These are phyloP conservation scores for Ypsolopha scabrella DNA, from an alignment of 2,888 invertebrate species.

Conservation along the genomic window DNA sequence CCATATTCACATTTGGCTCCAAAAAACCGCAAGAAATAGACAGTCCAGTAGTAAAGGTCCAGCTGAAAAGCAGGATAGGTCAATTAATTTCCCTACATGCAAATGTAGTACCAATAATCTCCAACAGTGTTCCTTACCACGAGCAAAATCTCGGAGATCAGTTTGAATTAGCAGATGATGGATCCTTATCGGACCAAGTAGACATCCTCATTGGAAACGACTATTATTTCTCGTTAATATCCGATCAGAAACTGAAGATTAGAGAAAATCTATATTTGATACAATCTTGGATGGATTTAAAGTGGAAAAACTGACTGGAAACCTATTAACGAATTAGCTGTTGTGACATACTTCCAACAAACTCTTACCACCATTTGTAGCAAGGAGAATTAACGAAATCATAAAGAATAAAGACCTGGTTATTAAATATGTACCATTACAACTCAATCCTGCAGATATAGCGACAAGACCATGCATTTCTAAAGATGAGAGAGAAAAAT, in stretches of 20 bases:
- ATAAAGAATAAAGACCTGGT: neutral
- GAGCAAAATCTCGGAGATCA: neutral
- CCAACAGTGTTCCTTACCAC: too few relatives aligned
- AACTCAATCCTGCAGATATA: slow-evolving; percentile 2
- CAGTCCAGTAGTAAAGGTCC: neutral
- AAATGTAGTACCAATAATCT: neutral
- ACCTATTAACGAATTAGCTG: neutral
- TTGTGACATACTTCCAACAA: neutral
- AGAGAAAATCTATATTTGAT: neutral
- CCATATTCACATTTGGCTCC: slow-evolving; percentile 1
- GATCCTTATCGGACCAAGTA: neutral
- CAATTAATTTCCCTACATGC: neutral
- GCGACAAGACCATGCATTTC: neutral
- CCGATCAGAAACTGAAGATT: too few relatives aligned
- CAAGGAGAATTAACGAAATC: slow-evolving; percentile 3
- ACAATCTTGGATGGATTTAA: slow-evolving; percentile 3
- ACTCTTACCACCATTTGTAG: slow-evolving; percentile 4
- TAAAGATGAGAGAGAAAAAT: neutral
- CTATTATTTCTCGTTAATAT: too few relatives aligned
- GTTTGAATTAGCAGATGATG: neutral
- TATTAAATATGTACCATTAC: neutral
- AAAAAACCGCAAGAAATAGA: neutral
- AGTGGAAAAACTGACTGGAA: neutral
- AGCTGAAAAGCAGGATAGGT: neutral
- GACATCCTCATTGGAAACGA: neutral